Evolutionary conservation across 2,797 vertebrate species (phyloP), one percentile per base, ranked within the genome.

Genomic region (Neosilurus mollespiculum): DNA sequence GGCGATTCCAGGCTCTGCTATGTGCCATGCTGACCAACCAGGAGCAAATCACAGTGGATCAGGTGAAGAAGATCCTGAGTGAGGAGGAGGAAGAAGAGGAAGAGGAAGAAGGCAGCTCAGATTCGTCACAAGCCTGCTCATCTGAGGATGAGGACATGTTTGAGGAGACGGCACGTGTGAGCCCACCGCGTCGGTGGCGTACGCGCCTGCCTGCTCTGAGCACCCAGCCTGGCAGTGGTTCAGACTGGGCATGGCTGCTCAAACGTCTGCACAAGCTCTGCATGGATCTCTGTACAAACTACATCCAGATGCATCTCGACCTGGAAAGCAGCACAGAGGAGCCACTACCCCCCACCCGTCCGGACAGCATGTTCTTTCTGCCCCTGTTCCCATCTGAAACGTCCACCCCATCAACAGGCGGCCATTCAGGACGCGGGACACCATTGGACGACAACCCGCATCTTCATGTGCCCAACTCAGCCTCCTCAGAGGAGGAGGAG

Each of bases 61-160:
- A 97, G 90, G 98, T 99, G 80, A 99, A 98, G 90, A 96, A 93
- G 90, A 96, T 97, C 83, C 94, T 99, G 56, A 95, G 94, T 18
- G 98, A 99, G 89, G 98, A 98, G 12, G 97, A 98, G 0, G 97
- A 97, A 83, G 95, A 81, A 83, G 95, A 81, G 12, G 80, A 81
- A 2, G 80, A 98, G 9, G 97, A 98, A 0, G 97, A 97, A 83
- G 94, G 95, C 6, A 97, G 96, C 90, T 96, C 97, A 0, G 97
- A 98, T 86, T 99, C 98, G 0, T 99, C 98, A 0, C 97, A 97
- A 84, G 97, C 95, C 34, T 98, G 96, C 73, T 99, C 95, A 67
- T 99, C 98, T 0, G 98, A 99, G 88, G 98, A 99, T 0, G 98
- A 99, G 89, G 97, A 99, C 88, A 99, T 99, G 85, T 99, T 99